Evolutionary conservation across 2,113 vertebrate genomes (phyloP).

Genomic region (Castor canadensis): DNA sequence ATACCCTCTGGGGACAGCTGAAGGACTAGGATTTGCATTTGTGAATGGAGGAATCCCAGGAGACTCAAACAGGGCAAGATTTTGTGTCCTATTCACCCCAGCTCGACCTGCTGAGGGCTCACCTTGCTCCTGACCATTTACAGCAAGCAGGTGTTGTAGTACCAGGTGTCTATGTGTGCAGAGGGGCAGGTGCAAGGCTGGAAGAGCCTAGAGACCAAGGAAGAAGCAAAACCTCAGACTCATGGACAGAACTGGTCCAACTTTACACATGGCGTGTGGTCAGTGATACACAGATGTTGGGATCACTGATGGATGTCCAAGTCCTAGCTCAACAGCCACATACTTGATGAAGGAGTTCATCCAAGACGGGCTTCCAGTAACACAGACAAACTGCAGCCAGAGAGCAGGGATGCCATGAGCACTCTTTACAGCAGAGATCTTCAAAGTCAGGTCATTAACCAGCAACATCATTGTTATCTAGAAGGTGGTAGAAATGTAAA

Average conservation of each 20-base stretch:
- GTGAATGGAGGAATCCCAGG: neutral
- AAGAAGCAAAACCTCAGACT: slow-evolving; percentile 88
- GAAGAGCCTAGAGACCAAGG: too few relatives aligned
- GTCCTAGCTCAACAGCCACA: slow-evolving; percentile 88
- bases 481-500: neutral
- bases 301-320: slow-evolving; percentile 86
- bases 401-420: rapidly evolving
- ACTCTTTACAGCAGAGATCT: neutral
- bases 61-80: neutral
- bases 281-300: slow-evolving; percentile 95
- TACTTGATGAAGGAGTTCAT: slow-evolving; percentile 92
- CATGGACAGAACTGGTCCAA: slow-evolving; percentile 93
- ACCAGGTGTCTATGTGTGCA: neutral
- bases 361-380: slow-evolving; percentile 93
- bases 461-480: neutral
- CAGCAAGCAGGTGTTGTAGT: neutral
- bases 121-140: neutral
- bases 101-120: neutral
- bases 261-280: slow-evolving; percentile 96
- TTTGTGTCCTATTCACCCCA: neutral
- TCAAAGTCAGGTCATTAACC: rapidly evolving
- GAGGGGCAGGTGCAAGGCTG: too few relatives aligned
- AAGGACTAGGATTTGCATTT: neutral
- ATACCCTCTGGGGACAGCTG: neutral
- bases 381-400: slow-evolving; percentile 92